These are phyloP conservation scores for Bellardia bayeri DNA, from an alignment of 2,888 invertebrate species.

Conservation along the genomic window DNA sequence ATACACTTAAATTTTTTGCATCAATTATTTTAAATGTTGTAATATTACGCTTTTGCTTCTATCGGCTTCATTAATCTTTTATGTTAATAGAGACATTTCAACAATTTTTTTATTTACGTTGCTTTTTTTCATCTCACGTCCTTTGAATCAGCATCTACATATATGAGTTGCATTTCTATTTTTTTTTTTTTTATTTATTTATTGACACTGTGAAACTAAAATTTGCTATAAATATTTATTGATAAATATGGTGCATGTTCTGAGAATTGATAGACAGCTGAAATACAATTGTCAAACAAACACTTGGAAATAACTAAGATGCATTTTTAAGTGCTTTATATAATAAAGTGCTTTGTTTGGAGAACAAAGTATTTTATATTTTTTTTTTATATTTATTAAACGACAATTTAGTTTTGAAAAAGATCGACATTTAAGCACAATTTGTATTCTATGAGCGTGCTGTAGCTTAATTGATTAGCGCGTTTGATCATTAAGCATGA, in stretches of 20 bases:
- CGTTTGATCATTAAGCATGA: too few relatives aligned
- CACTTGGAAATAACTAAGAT: neutral
- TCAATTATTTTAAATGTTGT: conserved; percentile 40
- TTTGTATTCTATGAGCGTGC: too few relatives aligned
- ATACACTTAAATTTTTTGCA: neutral
- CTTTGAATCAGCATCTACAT: neutral
- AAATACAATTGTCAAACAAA: neutral
- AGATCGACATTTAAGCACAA: too few relatives aligned
- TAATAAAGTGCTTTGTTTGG: neutral
- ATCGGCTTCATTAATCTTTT: conserved; percentile 47
- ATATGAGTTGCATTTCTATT: conserved; percentile 1
- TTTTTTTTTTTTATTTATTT: neutral
- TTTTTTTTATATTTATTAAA: neutral
- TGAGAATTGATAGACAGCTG: conserved; percentile 22
- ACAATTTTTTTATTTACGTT: neutral
- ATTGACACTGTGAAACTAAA: conserved; percentile 15
- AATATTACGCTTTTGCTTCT: conserved; percentile 45
- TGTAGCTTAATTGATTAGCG: too few relatives aligned
- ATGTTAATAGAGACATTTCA: conserved; percentile 45
- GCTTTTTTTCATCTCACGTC: conserved; percentile 12
- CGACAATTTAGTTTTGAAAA: too few relatives aligned
- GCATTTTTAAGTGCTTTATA: conserved; percentile 1
- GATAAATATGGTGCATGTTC: conserved; percentile 8
- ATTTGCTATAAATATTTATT: conserved; percentile 24
- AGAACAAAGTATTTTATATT: neutral